A percentile compares a stretch with the other conserved stretches of the same genome.
phyloP scores from a whole-genome alignment of 2,797 vertebrate genomes.

The Notamacropus eugenii region DNA sequence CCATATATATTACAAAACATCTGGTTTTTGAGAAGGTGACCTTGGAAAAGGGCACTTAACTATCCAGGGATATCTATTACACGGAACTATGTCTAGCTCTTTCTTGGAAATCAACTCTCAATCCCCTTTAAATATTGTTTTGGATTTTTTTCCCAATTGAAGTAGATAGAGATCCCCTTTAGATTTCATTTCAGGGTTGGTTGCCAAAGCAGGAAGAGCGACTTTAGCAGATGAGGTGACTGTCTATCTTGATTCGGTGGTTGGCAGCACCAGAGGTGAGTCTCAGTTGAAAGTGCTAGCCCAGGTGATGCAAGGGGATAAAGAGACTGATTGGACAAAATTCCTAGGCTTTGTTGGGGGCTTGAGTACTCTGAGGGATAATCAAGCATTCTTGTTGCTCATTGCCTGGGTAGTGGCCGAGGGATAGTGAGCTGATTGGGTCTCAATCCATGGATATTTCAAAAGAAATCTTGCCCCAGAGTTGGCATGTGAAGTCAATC shows the following conservation, averaged over 20 bases:
- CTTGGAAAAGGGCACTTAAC: neutral
- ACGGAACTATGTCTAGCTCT: neutral
- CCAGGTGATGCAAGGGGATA: neutral
- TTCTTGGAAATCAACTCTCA: neutral
- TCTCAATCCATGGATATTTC: neutral
- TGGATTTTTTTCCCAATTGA: constrained; percentile 13
- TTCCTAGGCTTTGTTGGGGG: neutral
- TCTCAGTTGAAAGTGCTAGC: neutral
- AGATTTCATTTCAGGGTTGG: constrained; percentile 66
- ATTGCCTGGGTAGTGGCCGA: neutral
- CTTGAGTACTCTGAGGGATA: neutral
- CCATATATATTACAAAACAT: neutral
- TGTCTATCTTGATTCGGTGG: neutral
- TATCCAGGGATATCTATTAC: neutral
- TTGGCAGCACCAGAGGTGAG: rapidly evolving
- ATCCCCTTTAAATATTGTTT: constrained; percentile 57
- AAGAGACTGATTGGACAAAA: neutral
- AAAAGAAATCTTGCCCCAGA: neutral
- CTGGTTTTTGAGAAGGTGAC: neutral
- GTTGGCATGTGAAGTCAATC: neutral
- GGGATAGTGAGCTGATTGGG: constrained; percentile 10
- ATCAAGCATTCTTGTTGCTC: constrained; percentile 29
- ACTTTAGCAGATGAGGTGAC: neutral
- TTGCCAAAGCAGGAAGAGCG: constrained; percentile 38
- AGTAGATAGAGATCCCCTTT: constrained; percentile 20